Evolutionary conservation across 1,140 invertebrate genomes (phyloP).

Genomic region (Chrysoperla carnea): DNA sequence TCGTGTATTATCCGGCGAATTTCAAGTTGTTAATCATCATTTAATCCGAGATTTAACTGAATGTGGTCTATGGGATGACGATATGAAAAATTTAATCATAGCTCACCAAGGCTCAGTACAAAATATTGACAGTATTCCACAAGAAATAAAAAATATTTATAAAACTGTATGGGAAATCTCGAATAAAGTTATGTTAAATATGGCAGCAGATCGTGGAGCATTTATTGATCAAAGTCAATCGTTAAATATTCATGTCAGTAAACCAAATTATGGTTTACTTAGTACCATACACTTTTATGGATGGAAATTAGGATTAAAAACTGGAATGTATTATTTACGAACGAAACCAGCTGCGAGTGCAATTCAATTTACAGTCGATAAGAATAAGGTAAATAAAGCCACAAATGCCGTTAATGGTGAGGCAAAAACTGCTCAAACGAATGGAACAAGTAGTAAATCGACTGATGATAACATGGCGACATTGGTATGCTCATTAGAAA

Average conservation of each 20-base stretch:
- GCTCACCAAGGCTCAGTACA: conserved; percentile 87
- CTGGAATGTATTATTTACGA: conserved; percentile 97
- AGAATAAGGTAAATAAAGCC: conserved; percentile 39
- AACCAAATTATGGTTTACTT: conserved; percentile 83
- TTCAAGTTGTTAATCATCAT: conserved; percentile 93
- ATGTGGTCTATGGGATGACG: conserved; percentile 77
- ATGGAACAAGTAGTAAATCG: conserved; percentile 9
- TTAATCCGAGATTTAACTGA: conserved; percentile 86
- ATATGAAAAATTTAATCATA: conserved; percentile 94
- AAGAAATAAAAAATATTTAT: conserved; percentile 79
- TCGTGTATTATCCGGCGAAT: conserved; percentile 80
- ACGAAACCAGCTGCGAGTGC: conserved; percentile 93
- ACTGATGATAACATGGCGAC: conserved; percentile 50
- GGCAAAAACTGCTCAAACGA: conserved; percentile 8
- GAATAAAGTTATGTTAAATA: conserved; percentile 85
- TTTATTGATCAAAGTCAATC: conserved; percentile 99
- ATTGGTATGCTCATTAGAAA: conserved; percentile 73
- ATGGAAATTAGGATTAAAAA: conserved; percentile 94
- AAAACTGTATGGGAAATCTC: conserved; percentile 99
- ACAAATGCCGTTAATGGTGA: conserved; percentile 8
- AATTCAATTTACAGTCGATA: conserved; percentile 96
- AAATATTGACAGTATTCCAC: conserved; percentile 74
- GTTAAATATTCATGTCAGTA: conserved; percentile 90
- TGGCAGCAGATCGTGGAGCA: conserved; percentile 94
- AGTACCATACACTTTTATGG: conserved; percentile 98